Evolutionary conservation across 2,888 invertebrate species (phyloP).

Genomic region (Tiliacea citrago): DNA sequence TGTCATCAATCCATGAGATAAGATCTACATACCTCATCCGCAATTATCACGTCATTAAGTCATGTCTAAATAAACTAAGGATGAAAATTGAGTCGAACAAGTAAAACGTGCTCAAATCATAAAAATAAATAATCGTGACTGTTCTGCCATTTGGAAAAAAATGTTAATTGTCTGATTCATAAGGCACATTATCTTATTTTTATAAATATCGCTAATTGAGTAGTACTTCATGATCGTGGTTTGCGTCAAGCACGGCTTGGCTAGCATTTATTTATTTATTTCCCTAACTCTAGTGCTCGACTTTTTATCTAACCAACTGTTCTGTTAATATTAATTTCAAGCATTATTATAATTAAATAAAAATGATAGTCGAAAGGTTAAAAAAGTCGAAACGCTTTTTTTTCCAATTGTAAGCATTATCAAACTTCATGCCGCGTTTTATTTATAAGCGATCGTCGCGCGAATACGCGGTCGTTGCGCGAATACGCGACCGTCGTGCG

Average conservation of each 20-base stretch:
- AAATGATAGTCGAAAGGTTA: neutral
- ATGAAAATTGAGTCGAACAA: conserved; percentile 4
- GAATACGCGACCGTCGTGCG: no score
- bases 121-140: conserved; percentile 46
- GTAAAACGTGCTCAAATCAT: conserved; percentile 48
- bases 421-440: no score
- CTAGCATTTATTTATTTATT: neutral
- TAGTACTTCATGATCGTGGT: neutral
- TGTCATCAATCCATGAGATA: neutral
- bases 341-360: neutral
- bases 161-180: conserved; percentile 32
- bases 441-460: no score
- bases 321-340: neutral
- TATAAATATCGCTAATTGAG: conserved; percentile 16
- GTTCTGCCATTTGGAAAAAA: conserved; percentile 34
- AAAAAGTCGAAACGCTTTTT: neutral
- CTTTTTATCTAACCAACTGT: neutral
- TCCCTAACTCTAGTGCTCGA: neutral
- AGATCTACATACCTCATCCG: neutral
- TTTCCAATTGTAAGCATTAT: no score
- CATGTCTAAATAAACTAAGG: neutral
- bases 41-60: conserved; percentile 16
- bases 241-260: conserved; percentile 8
- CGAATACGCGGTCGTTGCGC: no score
- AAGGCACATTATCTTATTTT: conserved; percentile 5